Base-by-base conservation (phyloP, 1,140 invertebrate species). In the Cydia strobilella region DNA sequence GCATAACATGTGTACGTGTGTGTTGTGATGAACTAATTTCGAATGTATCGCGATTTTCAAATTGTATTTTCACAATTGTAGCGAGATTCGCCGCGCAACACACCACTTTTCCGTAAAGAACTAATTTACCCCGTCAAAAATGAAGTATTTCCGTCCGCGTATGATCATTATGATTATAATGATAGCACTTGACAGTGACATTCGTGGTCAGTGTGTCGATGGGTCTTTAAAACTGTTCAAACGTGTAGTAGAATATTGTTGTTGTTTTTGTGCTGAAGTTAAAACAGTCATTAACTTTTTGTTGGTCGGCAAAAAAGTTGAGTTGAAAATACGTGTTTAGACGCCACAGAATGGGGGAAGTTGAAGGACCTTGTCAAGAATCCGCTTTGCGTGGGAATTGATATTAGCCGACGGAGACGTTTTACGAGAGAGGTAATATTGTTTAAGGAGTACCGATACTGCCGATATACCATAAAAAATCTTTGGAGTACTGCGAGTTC, bases 341-440 rank as follows among this genome's bases (percentile, higher is more conserved):
- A 27, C 63, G n/a, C 48, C 4, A 51, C 5, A 23, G 54, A 59
- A 59, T 59, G 20, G 20, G 51, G 25, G 13, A 66, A 69, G 35
- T 69, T 69, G 65, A 69, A 69, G 6, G 65, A 69, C 65, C 65
- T 69, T 69, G 65, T 20, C 18, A 39, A 18, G 35, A 69, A 69
- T 69, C 65, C 65, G 35, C 31, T 42, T 69, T 23, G 27, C 65
- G 65, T 69, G 65, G 65, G 65, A 69, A 69, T 18, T 66, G 51
- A 18, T 59, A 23, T 20, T 23, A 23, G 18, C n/a, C n/a, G 18
- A 59, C n/a, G 18, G n/a, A 59, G n/a, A n/a, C 51, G 35, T 39
- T 39, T 39, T 39, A 39, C 35, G 35, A 39, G 35, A 39, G 35
- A 39, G 35, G 35, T 39, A 39, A 39, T 35, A 6, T 35, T 7